Base-by-base conservation (phyloP, 2,888 invertebrate genomes). In the Reticulitermes lucifugus region DNA sequence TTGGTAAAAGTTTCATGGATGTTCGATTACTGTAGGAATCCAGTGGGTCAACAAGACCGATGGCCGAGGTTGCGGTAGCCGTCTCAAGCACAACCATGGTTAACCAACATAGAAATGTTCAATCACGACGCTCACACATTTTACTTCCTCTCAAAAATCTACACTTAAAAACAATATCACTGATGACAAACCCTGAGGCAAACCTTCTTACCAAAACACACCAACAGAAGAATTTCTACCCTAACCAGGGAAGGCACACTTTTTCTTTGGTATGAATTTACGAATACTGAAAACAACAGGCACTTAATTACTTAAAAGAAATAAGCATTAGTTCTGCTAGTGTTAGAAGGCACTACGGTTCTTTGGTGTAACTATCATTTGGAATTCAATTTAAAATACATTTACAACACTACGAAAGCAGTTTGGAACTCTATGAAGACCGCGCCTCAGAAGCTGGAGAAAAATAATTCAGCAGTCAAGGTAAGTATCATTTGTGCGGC, bases 1-100 rank as follows among this genome's bases (percentile, higher is more conserved):
- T 97, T 90, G 96, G 96, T 92, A 97, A 94, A 93, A 97, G 95
- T 94, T 97, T 97, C 91, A 97, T 93, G 89, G 96, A 96, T 65
- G 88, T 87, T 83, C 87, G 85, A 79, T 85, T 86, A 29, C 79
- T 77, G 22, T 86, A 86, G 82, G 85, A 80, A 71, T 86, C 86
- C 84, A 86, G 84, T 82, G 88, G 75, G n/a, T 83, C 83, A 18
- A 80, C 60, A 21, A 80, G 29, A 60, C 80, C 60, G 59, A 83
- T 35, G 87, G 85, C 59, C 87, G 84, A 84, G 84, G 85, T 65
- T 43, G 87, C 85, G 83, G 83, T 84, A 80, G 86, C 84, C 82
- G 88, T 87, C 91, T 95, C 95, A 91, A 96, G 94, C 89, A 96
- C 94, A 90, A 95, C 95, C 94, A 95, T 95, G 90, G 59, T 65